Base-by-base conservation (phyloP, 2,797 vertebrate genomes). In the Orientallactaga sibirica region DNA sequence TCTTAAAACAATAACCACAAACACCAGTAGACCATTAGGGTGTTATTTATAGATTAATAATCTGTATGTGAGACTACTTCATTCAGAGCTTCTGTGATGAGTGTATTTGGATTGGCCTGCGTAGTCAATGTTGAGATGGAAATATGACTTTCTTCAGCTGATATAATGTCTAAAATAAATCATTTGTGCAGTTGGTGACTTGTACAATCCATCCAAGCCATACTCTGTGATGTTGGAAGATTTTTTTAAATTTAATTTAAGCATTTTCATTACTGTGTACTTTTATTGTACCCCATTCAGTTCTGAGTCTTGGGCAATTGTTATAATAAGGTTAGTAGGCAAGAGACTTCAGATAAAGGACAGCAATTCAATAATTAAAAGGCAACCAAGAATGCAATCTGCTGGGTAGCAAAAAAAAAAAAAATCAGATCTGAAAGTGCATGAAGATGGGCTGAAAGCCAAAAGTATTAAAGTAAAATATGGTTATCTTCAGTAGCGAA, bases 341-440 rank as follows among this genome's bases (percentile, higher is more conserved):
- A 20, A 48, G 89, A 97, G 98, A 90, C 94, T 96, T 93, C 95
- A 95, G 97, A 98, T 94, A 94, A 97, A 97, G 96, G 97, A 76
- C 90, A 96, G 96, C 95, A 94, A 96, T 92, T 94, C 95, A 95
- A 95, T 97, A 98, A 98, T 98, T 97, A 97, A 96, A 97, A 96
- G 97, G 95, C 97, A 97, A 95, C 96, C 96, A 89, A 97, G 96
- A 95, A 96, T 94, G 76, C 97, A 97, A 96, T 97, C 97, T 97
- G 86, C 93, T 75, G 86, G 97, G 94, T 67, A 97, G 86, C 71
- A 83, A 95, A 90, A 52, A 48, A 48, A 48, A 94, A 92, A 68
- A 43, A 92, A 92, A 95, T 95, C 92, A 61, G 93, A 93, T 92
- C 86, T 86, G 11, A 86, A 96, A 95, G 94, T 96, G 92, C 96